Conservation (phyloP, 1,140 invertebrate species). For the Chironomus tepperi region DNA sequence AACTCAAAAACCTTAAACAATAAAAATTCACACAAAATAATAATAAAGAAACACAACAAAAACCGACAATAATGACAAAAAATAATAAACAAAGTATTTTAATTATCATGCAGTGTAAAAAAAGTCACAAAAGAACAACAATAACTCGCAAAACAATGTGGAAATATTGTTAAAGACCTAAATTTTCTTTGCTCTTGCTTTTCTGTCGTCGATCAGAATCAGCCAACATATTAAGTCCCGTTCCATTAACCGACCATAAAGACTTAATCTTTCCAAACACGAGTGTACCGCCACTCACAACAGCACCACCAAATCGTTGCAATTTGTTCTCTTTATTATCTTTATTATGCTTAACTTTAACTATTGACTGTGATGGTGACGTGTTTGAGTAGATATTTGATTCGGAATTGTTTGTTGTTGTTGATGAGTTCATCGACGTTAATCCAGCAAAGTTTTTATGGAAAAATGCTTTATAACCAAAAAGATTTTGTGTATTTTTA, state of each 20-base stretch:
- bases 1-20: background rate
- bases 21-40: no score
- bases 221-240: conserved; percentile 68
- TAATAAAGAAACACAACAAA: background rate
- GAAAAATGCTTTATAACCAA: background rate
- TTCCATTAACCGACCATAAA: conserved; percentile 61
- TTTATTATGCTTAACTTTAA: background rate
- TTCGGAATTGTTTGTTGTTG: background rate
- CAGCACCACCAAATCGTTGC: conserved; percentile 10
- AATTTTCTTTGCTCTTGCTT: conserved; percentile 31
- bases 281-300: conserved; percentile 38
- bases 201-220: conserved; percentile 39
- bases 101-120: background rate
- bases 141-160: conserved; percentile 25
- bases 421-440: background rate
- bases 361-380: background rate
- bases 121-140: conserved; percentile 22
- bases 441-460: conserved; percentile 25
- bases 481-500: no score
- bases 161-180: background rate
- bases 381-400: background rate
- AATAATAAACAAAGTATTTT: background rate
- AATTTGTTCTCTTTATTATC: conserved; percentile 19
- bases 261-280: conserved; percentile 80
- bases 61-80: conserved; percentile 24